Percentiles rank a stretch among this genome's conserved stretches.
Conservation (phyloP, 2,113 vertebrate species). For the Sander lucioperca region DNA sequence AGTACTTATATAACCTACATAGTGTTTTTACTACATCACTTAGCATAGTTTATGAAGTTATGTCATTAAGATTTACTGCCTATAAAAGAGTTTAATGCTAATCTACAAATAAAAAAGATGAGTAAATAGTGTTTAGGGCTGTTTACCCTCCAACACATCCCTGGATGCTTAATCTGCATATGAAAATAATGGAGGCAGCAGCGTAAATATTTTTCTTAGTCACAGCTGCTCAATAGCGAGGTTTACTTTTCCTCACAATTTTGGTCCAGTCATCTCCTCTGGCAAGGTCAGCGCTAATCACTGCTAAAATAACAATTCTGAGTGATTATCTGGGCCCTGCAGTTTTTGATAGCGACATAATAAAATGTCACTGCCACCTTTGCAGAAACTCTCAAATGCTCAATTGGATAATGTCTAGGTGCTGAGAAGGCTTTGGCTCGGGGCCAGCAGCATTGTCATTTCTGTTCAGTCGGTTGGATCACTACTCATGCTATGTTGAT, state of each 20-base stretch:
- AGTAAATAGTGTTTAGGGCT: constrained; percentile 66
- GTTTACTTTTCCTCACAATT: constrained; percentile 63
- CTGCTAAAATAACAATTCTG: constrained; percentile 67
- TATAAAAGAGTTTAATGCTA: constrained; percentile 54
- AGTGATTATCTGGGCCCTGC: constrained; percentile 63
- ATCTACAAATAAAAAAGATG: constrained; percentile 63
- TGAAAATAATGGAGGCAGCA: constrained; percentile 68
- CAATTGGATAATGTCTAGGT: constrained; percentile 67
- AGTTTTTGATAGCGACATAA: constrained; percentile 61
- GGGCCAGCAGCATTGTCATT: constrained; percentile 69
- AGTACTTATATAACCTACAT: constrained; percentile 9
- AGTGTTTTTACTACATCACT: constrained; percentile 14
- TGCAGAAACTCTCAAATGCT: constrained; percentile 58
- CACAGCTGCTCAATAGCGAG: constrained; percentile 52
- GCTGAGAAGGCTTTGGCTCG: constrained; percentile 63
- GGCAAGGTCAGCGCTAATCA: constrained; percentile 75
- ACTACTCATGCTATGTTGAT: constrained; percentile 68
- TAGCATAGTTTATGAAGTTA: constrained; percentile 32
- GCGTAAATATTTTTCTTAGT: constrained; percentile 73
- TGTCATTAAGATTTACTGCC: constrained; percentile 30
- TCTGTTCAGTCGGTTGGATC: constrained; percentile 65
- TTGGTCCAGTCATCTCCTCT: constrained; percentile 64
- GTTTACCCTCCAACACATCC: constrained; percentile 64
- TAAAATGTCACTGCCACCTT: constrained; percentile 71
- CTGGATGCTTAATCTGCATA: constrained; percentile 70